These are phyloP conservation scores for Furnarius figulus DNA, from an alignment of 2,113 vertebrate species.

Conservation along the genomic window DNA sequence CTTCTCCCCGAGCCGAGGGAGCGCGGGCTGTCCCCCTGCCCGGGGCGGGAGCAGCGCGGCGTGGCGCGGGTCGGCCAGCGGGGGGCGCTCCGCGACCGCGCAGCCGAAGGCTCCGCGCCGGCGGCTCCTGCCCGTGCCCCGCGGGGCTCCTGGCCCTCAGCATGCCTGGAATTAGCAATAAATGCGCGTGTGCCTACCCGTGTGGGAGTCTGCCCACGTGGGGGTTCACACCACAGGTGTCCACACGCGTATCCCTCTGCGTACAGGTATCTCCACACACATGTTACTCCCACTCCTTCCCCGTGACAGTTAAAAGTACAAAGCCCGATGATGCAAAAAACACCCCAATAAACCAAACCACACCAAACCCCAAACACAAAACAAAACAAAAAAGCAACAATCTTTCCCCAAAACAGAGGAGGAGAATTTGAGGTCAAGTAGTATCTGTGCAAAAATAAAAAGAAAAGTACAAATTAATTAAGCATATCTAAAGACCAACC, in stretches of 20 bases:
- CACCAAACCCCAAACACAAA: background rate
- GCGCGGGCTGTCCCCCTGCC: no score
- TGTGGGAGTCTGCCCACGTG: rapidly evolving
- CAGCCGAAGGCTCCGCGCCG: background rate
- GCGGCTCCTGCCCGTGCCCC: rapidly evolving
- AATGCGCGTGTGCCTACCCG: rapidly evolving
- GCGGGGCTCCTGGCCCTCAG: rapidly evolving
- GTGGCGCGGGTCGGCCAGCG: background rate
- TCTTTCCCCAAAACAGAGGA: background rate
- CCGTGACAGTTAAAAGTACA: rapidly evolving
- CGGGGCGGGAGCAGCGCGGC: background rate
- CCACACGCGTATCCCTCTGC: rapidly evolving
- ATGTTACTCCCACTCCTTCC: rapidly evolving
- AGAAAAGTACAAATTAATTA: background rate
- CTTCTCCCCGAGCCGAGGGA: background rate
- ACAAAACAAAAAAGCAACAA: no score
- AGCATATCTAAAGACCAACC: rapidly evolving
- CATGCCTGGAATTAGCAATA: rapidly evolving
- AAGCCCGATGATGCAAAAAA: rapidly evolving
- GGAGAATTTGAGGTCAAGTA: no score
- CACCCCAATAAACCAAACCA: no score
- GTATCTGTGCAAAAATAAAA: background rate
- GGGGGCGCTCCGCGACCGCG: background rate
- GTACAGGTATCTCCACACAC: rapidly evolving
- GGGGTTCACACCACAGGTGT: background rate